Percentiles rank a stretch among this genome's conserved stretches.
Evolutionary conservation across 2,888 invertebrate genomes (phyloP).

Genomic region (Spisula solida): DNA sequence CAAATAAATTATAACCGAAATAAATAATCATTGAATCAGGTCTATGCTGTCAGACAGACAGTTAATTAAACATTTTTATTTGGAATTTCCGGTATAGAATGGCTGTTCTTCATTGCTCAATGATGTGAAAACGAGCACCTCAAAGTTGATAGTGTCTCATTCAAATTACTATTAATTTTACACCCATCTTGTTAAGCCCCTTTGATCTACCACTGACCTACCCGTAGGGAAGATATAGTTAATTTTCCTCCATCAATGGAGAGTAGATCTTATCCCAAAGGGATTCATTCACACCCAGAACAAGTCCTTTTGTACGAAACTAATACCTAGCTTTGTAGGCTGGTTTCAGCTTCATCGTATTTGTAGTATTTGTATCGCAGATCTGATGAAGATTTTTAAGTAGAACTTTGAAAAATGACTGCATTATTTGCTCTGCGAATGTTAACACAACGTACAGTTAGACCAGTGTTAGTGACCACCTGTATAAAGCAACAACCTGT

Average conservation of each 20-base stretch:
- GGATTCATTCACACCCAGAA: not conserved
- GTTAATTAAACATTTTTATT: constrained; percentile 28
- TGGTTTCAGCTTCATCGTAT: not conserved
- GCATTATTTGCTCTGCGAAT: not conserved
- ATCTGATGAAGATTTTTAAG: not conserved
- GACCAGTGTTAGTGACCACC: too few relatives aligned
- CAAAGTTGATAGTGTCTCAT: constrained; percentile 23
- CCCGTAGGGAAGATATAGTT: constrained; percentile 45
- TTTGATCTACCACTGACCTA: constrained; percentile 40
- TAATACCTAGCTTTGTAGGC: not conserved
- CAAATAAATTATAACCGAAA: too few relatives aligned
- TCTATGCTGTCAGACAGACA: not conserved
- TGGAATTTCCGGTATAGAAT: constrained; percentile 39
- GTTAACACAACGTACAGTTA: too few relatives aligned
- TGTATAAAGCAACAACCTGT: too few relatives aligned
- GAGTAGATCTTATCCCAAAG: constrained; percentile 44
- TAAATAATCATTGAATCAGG: not conserved
- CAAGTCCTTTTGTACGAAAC: not conserved
- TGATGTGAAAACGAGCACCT: constrained; percentile 25
- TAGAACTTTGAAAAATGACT: not conserved
- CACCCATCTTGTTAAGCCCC: constrained; percentile 32
- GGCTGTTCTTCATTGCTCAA: constrained; percentile 7
- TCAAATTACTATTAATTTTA: constrained; percentile 45
- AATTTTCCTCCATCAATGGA: constrained; percentile 31
- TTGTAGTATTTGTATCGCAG: not conserved